Evolutionary conservation across 1,140 invertebrate species (phyloP).

Genomic region (Halictus rubicundus): DNA sequence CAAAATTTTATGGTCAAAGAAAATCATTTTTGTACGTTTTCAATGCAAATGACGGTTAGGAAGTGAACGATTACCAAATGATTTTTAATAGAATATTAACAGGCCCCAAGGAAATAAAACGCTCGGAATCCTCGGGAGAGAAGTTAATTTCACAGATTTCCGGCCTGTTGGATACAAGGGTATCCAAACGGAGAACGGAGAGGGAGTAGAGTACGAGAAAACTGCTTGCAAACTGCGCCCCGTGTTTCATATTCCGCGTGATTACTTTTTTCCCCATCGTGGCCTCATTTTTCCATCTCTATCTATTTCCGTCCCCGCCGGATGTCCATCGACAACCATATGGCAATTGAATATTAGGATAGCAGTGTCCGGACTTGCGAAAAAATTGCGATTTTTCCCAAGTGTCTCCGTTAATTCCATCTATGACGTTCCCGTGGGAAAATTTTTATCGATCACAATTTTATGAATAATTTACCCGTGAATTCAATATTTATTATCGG

Average conservation of each 20-base stretch:
- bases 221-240: not conserved
- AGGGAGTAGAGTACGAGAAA: not conserved
- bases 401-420: no score
- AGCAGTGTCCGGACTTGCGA: not conserved
- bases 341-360: not conserved
- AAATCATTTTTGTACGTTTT: no score
- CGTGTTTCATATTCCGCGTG: conserved; percentile 43
- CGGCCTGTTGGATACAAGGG: not conserved
- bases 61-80: no score
- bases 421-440: no score
- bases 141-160: conserved; percentile 32
- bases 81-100: no score
- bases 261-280: conserved; percentile 29
- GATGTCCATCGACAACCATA: not conserved
- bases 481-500: no score
- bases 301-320: not conserved
- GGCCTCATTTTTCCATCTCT: not conserved
- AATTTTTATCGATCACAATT: no score
- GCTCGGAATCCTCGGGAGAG: not conserved
- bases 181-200: not conserved
- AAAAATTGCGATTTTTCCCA: conserved; percentile 6
- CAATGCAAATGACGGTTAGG: no score
- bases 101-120: not conserved
- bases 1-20: no score
- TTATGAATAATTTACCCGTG: no score